Evolutionary conservation across 2,113 vertebrate genomes (phyloP).

Genomic region (Otolemur garnettii): DNA sequence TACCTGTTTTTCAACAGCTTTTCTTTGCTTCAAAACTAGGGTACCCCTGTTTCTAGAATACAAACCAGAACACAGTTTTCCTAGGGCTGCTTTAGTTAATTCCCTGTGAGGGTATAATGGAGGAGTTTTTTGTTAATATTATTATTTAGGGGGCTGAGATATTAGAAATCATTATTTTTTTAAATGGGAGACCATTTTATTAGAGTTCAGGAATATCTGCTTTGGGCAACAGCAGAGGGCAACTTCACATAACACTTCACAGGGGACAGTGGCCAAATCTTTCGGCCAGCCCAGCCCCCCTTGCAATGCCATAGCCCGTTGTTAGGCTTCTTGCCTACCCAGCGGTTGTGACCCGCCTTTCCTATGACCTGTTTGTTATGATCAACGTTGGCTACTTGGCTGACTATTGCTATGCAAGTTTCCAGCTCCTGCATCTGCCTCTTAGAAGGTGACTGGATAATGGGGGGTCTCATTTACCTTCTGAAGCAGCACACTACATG

Average conservation of each 20-base stretch:
- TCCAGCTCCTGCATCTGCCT: constrained; percentile 97
- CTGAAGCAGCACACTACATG: constrained; percentile 94
- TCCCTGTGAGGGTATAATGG: neutral
- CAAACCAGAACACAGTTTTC: neutral
- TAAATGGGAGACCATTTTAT: constrained; percentile 64
- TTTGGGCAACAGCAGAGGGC: constrained; percentile 82
- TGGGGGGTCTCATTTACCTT: constrained; percentile 94
- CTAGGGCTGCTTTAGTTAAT: neutral
- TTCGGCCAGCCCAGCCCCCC: constrained; percentile 96
- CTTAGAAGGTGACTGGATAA: constrained; percentile 97
- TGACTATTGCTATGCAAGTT: constrained; percentile 95
- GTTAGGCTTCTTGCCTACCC: constrained; percentile 94
- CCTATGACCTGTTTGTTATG: constrained; percentile 95
- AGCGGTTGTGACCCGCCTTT: constrained; percentile 96
- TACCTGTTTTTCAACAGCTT: neutral
- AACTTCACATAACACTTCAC: constrained; percentile 95
- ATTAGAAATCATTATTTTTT: neutral
- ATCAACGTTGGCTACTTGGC: constrained; percentile 94
- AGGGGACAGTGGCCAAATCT: constrained; percentile 94
- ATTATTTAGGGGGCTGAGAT: neutral
- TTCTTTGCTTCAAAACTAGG: neutral
- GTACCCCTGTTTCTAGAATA: neutral
- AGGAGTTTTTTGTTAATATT: neutral
- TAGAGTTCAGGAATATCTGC: constrained; percentile 56
- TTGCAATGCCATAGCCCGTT: constrained; percentile 96